Base-by-base conservation (phyloP, 2,113 vertebrate genomes). In the Otus sunia region DNA sequence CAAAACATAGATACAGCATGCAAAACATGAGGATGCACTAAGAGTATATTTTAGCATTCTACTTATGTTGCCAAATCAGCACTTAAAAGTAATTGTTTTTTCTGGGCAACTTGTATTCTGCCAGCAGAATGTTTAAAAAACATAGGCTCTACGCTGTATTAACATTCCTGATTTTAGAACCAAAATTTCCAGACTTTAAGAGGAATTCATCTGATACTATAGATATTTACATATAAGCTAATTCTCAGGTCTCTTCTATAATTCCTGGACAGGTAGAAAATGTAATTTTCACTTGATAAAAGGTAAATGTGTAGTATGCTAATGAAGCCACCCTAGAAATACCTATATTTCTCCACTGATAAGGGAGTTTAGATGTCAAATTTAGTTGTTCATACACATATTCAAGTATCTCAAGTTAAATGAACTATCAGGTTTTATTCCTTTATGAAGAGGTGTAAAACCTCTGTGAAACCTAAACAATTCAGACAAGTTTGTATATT, bases 201-300 rank as follows among this genome's bases (percentile, higher is more conserved):
- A 53, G 14, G 5, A 8, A 86, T 79, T 83, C 1, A n/a, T 56
- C 25, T 77, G 21, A 67, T 69, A 25, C 8, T 30, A 14, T 15
- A 78, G 16, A 41, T 68, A 58, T 58, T 62, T 47, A 47, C 10
- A 22, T 32, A 45, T 41, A 8, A 62, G 17, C 16, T 74, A 43
- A 83, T 69, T 58, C 43, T 12, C n/a, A n/a, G 7, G 9, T 30
- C 34, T 45, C 3, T 39, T 43, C 26, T 63, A 4, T 30, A 30
- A 37, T 68, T 36, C 19, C 18, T 50, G 9, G 2, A 3, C 2
- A 47, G 34, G 8, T 2, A 1, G 2, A 9, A 56, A 64, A 69
- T 17, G 10, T 27, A 7, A 34, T 41, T 47, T 58, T 72, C 10
- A 17, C 26, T 45, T 41, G 2, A 80, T 30, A 55, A 52, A 59